Conservation (phyloP, 1,140 invertebrate species). For the Penaeus vannamei region DNA sequence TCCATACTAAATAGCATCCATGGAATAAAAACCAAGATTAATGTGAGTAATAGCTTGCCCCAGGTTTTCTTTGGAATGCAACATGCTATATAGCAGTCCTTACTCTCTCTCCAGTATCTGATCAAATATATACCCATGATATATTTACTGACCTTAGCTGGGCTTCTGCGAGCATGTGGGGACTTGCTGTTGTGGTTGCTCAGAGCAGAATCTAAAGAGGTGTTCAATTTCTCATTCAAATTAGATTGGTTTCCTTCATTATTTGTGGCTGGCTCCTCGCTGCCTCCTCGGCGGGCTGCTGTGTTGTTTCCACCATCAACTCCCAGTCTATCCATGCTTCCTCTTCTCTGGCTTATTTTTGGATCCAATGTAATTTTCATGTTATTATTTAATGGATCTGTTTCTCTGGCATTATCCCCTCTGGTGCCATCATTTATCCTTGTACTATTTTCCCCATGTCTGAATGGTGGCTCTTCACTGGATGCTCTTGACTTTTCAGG, state of each 20-base stretch:
- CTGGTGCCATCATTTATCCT: constrained; percentile 39
- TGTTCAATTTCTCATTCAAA: constrained; percentile 31
- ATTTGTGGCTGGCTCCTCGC: constrained; percentile 16
- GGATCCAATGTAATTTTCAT: constrained; percentile 19
- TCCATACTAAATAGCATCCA: too few species aligned
- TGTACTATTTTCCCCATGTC: constrained; percentile 30
- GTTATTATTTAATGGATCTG: constrained; percentile 33
- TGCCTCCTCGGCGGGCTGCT: constrained; percentile 10
- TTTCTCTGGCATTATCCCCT: constrained; percentile 20
- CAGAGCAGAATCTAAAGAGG: constrained; percentile 33
- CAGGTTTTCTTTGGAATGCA: background rate
- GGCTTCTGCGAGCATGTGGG: constrained; percentile 45
- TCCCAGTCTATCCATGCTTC: constrained; percentile 37
- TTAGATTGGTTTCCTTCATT: constrained; percentile 19
- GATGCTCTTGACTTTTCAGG: constrained; percentile 7
- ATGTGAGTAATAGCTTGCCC: too few species aligned
- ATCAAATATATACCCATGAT: too few species aligned
- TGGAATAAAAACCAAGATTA: too few species aligned
- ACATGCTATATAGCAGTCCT: background rate
- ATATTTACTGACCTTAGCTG: constrained; percentile 42
- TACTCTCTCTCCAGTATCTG: too few species aligned
- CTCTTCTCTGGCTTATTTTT: constrained; percentile 9
- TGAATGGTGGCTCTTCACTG: constrained; percentile 24
- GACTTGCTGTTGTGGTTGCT: constrained; percentile 49
- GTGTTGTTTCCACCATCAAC: constrained; percentile 16